Conservation (phyloP, 2,888 invertebrate genomes). For the Conops quadrifasciatus region DNA sequence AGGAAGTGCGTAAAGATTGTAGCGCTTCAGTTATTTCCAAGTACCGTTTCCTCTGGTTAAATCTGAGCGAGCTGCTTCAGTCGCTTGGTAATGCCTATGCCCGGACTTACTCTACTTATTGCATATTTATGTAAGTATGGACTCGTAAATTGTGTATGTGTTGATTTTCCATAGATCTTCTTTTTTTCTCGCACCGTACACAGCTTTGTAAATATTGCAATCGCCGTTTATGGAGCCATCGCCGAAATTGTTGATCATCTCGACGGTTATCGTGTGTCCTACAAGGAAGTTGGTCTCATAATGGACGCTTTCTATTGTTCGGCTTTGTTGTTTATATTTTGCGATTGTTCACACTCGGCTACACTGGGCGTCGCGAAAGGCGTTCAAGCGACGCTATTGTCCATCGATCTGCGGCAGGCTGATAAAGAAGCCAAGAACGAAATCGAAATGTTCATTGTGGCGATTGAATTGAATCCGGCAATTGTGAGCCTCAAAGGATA, state of each 20-base stretch:
- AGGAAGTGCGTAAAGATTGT: constrained; percentile 70
- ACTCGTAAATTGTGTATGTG: neutral
- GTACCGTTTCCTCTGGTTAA: constrained; percentile 73
- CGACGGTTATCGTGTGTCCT: constrained; percentile 68
- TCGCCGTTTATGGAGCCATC: constrained; percentile 74
- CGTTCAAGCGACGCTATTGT: constrained; percentile 71
- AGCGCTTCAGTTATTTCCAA: constrained; percentile 69
- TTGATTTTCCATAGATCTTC: neutral
- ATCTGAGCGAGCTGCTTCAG: constrained; percentile 72
- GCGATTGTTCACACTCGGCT: constrained; percentile 74
- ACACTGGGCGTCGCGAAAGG: constrained; percentile 72
- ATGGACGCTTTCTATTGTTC: constrained; percentile 73
- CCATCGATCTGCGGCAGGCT: constrained; percentile 69
- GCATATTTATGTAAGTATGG: constrained; percentile 69
- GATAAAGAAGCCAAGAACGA: constrained; percentile 72
- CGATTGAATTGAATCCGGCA: constrained; percentile 76
- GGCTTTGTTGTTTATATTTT: constrained; percentile 71
- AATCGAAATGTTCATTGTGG: constrained; percentile 75
- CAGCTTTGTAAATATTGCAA: constrained; percentile 72
- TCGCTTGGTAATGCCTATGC: constrained; percentile 74
- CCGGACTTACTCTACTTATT: constrained; percentile 74
- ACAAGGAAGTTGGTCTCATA: constrained; percentile 74
- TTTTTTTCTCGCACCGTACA: neutral
- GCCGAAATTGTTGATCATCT: constrained; percentile 73
- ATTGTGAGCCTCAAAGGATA: constrained; percentile 75